phyloP scores from a whole-genome alignment of 2,797 vertebrate genomes.

The Gallirallus australis region DNA sequence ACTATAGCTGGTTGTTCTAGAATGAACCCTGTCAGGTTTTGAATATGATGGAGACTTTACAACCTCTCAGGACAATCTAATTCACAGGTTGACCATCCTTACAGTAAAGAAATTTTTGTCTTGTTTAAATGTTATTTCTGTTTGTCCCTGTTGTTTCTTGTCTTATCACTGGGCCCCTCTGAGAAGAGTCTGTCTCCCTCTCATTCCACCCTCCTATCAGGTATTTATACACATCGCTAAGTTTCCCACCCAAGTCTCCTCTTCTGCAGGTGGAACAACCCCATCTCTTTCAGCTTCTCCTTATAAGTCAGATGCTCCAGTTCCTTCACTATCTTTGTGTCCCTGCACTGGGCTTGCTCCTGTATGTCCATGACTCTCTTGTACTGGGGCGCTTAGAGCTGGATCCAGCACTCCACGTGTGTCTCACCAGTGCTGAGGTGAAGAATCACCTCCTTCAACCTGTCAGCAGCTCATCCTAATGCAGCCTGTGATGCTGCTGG shows the following conservation, averaged over 20 bases:
- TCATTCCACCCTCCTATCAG: background rate
- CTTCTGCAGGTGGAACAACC: background rate
- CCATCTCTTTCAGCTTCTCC: background rate
- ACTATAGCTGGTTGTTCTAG: background rate
- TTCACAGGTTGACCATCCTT: background rate
- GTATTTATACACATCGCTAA: fast-evolving
- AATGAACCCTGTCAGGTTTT: background rate
- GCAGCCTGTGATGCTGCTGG: background rate
- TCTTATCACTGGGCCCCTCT: background rate
- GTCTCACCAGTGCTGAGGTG: background rate
- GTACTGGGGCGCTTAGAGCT: background rate
- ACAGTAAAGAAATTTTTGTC: background rate
- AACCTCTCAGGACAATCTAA: background rate
- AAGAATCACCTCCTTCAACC: background rate
- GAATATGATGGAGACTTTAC: background rate
- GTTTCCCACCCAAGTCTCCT: background rate
- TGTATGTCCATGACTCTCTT: background rate
- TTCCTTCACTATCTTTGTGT: background rate
- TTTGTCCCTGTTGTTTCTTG: background rate
- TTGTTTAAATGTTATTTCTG: background rate
- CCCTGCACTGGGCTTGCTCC: background rate
- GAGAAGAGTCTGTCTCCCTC: background rate
- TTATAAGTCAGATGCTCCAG: background rate
- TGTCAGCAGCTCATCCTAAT: background rate
- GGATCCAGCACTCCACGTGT: fast-evolving